phyloP scores from a whole-genome alignment of 2,113 vertebrate genomes.

The Rhinogobius similis region DNA sequence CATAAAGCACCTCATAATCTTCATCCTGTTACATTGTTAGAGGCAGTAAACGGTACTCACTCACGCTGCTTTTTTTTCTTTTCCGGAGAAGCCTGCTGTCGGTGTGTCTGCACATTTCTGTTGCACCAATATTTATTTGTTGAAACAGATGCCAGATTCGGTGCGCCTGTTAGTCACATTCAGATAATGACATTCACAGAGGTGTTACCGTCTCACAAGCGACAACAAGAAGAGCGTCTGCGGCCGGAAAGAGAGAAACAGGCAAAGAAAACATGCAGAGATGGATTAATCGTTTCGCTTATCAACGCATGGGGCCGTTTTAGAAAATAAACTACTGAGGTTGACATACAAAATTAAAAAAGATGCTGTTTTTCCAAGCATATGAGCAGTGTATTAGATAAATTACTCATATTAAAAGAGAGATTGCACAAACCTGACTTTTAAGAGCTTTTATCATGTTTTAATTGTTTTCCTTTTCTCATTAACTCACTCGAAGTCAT shows the following conservation, averaged over 20 bases:
- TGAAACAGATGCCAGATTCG: slow-evolving; percentile 28
- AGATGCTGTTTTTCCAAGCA: too few species aligned
- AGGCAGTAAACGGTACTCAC: too few species aligned
- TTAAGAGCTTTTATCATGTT: too few species aligned
- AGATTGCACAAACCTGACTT: too few species aligned
- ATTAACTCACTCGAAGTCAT: too few species aligned
- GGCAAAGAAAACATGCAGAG: background rate
- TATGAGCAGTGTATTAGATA: too few species aligned
- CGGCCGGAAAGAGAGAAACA: background rate
- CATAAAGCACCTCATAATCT: too few species aligned
- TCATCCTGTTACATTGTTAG: too few species aligned
- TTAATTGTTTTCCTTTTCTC: too few species aligned
- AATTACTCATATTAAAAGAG: too few species aligned
- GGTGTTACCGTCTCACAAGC: background rate
- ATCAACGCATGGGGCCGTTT: background rate
- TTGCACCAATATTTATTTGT: background rate
- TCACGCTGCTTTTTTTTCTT: background rate
- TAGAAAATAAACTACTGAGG: too few species aligned
- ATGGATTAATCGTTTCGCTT: background rate
- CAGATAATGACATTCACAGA: slow-evolving; percentile 11
- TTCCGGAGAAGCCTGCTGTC: background rate
- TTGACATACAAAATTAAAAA: too few species aligned
- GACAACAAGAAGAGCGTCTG: background rate
- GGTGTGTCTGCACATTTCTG: background rate
- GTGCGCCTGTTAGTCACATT: slow-evolving; percentile 6